Conservation (phyloP, 2,113 vertebrate genomes). For the Propithecus coquereli region DNA sequence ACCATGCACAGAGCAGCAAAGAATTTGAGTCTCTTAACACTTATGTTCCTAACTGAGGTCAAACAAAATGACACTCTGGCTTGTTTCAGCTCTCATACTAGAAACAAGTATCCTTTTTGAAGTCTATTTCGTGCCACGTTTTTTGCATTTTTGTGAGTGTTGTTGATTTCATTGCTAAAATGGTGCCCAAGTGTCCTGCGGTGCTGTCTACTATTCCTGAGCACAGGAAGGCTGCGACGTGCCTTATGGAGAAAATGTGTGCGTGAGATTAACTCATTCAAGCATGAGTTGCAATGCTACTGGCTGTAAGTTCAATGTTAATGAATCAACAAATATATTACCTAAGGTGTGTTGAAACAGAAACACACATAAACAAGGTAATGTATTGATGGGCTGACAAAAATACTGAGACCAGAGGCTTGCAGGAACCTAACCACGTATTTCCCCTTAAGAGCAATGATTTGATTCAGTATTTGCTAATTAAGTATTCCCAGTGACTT, state of each 20-base stretch:
- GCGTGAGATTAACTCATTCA: too few species aligned
- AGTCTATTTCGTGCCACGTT: not conserved
- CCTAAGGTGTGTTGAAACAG: not conserved
- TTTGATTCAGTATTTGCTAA: not conserved
- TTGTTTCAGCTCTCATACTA: not conserved
- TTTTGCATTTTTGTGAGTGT: not conserved
- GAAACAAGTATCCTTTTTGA: not conserved
- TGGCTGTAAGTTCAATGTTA: not conserved
- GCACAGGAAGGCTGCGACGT: not conserved
- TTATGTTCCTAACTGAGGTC: not conserved
- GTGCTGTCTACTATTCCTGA: not conserved
- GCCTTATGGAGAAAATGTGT: fast-evolving
- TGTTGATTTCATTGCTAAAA: not conserved
- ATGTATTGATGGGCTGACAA: not conserved
- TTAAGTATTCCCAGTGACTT: not conserved
- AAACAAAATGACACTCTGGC: not conserved
- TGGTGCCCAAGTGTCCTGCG: not conserved
- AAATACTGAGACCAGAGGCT: not conserved
- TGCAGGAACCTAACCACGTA: not conserved
- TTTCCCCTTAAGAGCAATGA: not conserved
- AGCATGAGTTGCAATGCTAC: not conserved
- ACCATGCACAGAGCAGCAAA: not conserved
- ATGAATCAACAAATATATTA: not conserved
- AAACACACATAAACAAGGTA: not conserved
- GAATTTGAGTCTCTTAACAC: not conserved